These are phyloP conservation scores for Camponotus pennsylvanicus DNA, from an alignment of 1,140 invertebrate genomes.

Conservation along the genomic window DNA sequence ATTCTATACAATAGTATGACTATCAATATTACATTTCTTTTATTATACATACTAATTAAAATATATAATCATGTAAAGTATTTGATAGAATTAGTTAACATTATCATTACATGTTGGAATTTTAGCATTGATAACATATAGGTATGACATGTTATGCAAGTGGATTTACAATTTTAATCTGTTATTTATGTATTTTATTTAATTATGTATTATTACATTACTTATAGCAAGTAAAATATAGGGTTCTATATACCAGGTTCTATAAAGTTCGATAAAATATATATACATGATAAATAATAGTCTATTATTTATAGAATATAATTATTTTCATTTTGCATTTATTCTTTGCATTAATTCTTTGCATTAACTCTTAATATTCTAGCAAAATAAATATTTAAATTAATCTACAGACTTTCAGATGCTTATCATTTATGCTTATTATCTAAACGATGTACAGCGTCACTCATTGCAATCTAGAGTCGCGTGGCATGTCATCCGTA, in stretches of 20 bases:
- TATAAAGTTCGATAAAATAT: background rate
- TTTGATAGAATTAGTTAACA: background rate
- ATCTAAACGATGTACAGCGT: background rate
- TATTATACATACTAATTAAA: background rate
- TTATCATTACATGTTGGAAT: background rate
- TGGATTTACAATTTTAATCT: background rate
- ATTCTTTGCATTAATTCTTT: background rate
- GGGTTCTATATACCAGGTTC: background rate
- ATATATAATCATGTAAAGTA: background rate
- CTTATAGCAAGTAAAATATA: background rate
- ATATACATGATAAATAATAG: background rate
- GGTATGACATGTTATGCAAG: background rate
- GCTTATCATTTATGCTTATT: conserved; percentile 12
- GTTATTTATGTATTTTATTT: background rate
- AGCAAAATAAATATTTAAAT: background rate
- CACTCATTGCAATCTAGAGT: conserved; percentile 79
- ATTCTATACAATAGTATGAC: background rate
- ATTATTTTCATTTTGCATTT: conserved; percentile 1
- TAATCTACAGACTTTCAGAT: background rate
- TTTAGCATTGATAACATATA: background rate
- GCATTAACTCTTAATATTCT: background rate
- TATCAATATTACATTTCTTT: background rate
- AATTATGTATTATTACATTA: background rate
- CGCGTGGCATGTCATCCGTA: conserved; percentile 94
- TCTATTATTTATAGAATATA: background rate